Base-by-base conservation (phyloP, 2,888 invertebrate species). In the Scaptodrosophila latifasciaeformis region DNA sequence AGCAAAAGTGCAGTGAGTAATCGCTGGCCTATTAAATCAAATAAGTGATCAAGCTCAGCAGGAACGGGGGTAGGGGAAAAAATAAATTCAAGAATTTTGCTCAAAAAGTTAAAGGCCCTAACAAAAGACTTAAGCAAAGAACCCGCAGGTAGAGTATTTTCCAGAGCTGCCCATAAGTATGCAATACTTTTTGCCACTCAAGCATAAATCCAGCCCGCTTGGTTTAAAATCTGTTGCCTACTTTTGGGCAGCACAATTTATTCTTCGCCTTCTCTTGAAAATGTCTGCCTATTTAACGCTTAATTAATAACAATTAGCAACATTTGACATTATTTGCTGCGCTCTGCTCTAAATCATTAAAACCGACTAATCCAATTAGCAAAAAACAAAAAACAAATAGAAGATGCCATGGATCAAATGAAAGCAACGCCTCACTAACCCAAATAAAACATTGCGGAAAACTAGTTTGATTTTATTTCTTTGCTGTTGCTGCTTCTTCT, bases 51-150 rank as follows among this genome's bases (percentile, higher is more conserved):
- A n/a, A n/a, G n/a, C n/a, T n/a, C n/a, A n/a, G n/a, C 5, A 27
- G 27, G 27, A 27, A 27, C 27, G 27, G n/a, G n/a, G 27, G 27
- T 27, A 6, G 27, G 5, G 27, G 27, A n/a, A n/a, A n/a, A n/a
- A n/a, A n/a, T n/a, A n/a, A 9, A 34, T 5, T 7, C 5, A 34
- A 31, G 1, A 12, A 2, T 31, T 31, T 31, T 31, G 10, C 12
- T 1, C n/a, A 31, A 10, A 13, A 9, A 6, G 15, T n/a, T 30
- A 10, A 34, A 2, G 5, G 13, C 34, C 2, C 0, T 2, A 65
- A 72, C 69, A 49, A 80, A 82, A 67, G 82, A 83, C 70, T 83
- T 68, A 77, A 52, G 70, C 60, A 53, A 70, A 64, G 55, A 70
- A 70, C 82, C 48, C 24, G n/a, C n/a, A 17, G 10, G 2, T 1